Conservation (phyloP, 1,140 invertebrate genomes). For the Pseudomyrmex cubaensis region DNA sequence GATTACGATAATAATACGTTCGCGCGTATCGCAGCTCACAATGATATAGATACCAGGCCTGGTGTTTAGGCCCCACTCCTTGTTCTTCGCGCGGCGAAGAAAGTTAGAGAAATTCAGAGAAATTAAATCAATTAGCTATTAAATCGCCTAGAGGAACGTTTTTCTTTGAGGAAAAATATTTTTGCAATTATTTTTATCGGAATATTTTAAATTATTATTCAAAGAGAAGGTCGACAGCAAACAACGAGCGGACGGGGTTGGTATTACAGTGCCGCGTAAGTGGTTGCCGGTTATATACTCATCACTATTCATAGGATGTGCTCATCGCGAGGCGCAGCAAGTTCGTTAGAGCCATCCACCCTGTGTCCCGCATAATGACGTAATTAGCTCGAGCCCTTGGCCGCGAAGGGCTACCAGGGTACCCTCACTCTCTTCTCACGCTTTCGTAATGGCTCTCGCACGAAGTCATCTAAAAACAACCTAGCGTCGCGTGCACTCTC, state of each 20-base stretch:
- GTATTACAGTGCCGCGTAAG: conserved; percentile 77
- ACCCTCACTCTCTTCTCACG: conserved; percentile 74
- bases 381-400: conserved; percentile 78
- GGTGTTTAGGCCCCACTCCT: conserved; percentile 44
- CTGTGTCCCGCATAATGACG: conserved; percentile 80
- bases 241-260: conserved; percentile 29
- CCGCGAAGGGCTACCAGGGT: conserved; percentile 64
- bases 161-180: background rate
- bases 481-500: conserved; percentile 67
- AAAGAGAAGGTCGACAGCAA: conserved; percentile 34
- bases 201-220: conserved; percentile 75
- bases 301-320: conserved; percentile 83
- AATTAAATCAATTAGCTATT: background rate
- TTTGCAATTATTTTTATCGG: background rate
- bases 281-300: conserved; percentile 79
- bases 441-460: conserved; percentile 73
- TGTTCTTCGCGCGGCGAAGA: conserved; percentile 16
- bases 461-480: conserved; percentile 70
- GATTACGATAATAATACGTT: conserved; percentile 84
- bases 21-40: conserved; percentile 81
- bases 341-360: conserved; percentile 78
- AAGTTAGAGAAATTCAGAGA: conserved; percentile 21
- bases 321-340: conserved; percentile 69
- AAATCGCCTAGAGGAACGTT: background rate
- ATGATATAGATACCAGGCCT: conserved; percentile 81